Evolutionary conservation across 2,888 invertebrate genomes (phyloP).

Genomic region (Didymodactylos carnosus): DNA sequence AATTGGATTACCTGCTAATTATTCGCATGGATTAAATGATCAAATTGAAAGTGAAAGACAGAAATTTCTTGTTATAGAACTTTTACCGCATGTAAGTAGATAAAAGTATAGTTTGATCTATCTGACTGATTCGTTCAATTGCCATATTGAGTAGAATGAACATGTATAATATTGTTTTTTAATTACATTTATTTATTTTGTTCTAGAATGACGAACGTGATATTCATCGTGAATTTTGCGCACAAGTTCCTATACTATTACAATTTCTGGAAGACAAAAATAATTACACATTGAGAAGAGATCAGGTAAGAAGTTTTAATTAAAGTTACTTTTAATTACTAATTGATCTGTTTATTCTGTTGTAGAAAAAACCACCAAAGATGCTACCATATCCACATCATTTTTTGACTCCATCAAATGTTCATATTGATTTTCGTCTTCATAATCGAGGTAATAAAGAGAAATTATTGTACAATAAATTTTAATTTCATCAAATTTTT

Average conservation of each 20-base stretch:
- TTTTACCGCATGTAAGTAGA: background rate
- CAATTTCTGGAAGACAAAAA: background rate
- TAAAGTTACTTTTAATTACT: background rate
- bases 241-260: background rate
- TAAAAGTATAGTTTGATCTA: no score
- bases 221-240: background rate
- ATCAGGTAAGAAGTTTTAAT: background rate
- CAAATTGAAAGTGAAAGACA: background rate
- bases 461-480: no score
- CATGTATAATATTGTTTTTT: no score
- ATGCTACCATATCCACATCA: conserved; percentile 47
- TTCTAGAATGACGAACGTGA: background rate
- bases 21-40: background rate
- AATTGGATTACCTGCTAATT: background rate
- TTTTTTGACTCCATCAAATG: conserved; percentile 57
- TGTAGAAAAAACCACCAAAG: background rate
- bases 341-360: no score
- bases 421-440: conserved; percentile 61
- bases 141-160: no score
- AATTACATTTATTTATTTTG: background rate
- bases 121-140: no score
- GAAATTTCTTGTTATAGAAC: background rate
- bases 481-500: no score
- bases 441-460: no score
- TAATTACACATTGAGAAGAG: background rate